phyloP scores from a whole-genome alignment of 2,113 vertebrate genomes.

The Oreochromis niloticus region DNA sequence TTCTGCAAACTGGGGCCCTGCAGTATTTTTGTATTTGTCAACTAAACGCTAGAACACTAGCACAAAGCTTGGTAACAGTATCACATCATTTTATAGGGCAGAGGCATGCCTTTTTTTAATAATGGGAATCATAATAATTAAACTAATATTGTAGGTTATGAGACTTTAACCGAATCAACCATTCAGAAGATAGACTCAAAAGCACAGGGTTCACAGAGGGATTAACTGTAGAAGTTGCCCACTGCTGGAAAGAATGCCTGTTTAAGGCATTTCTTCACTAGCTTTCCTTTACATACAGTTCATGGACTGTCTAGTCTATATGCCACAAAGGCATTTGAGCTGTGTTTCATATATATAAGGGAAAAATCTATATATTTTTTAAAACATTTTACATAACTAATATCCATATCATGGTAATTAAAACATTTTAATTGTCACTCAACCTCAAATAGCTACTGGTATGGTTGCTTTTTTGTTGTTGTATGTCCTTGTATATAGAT shows the following conservation, averaged over 20 bases:
- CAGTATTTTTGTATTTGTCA: not conserved
- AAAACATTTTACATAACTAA: not conserved
- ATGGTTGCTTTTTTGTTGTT: not conserved
- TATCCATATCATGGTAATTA: not conserved
- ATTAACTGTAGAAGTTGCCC: not conserved
- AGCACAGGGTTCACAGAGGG: not conserved
- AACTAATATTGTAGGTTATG: not conserved
- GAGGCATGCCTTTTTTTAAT: not conserved
- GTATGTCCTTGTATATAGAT: not conserved
- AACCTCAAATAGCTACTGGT: not conserved
- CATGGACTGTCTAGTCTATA: not conserved
- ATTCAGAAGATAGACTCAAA: not conserved
- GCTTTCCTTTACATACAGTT: not conserved
- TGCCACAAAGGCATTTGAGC: not conserved
- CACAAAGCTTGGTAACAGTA: not conserved
- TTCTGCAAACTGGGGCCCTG: not conserved
- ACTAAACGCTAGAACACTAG: not conserved
- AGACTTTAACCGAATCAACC: not conserved
- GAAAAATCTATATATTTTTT: not conserved
- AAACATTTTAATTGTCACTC: not conserved
- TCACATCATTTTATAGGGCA: not conserved
- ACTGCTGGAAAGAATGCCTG: not conserved
- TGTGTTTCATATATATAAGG: not conserved
- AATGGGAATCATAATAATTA: not conserved
- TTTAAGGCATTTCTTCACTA: not conserved